These are phyloP conservation scores for Puffinus mauretanicus DNA, from an alignment of 2,113 vertebrate genomes.

Conservation along the genomic window DNA sequence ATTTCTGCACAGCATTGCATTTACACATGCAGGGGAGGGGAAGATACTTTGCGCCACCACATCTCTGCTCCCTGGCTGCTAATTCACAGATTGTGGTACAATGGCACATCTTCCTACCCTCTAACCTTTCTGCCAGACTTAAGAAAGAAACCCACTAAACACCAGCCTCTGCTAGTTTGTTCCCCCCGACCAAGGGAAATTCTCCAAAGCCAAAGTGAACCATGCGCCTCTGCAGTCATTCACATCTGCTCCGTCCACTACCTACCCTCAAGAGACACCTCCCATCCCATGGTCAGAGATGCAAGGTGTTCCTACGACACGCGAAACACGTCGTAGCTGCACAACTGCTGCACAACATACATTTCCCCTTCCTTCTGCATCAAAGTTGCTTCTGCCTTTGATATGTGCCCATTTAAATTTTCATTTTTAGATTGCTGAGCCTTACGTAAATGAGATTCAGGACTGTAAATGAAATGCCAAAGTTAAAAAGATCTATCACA, in stretches of 20 bases:
- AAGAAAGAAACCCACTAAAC: not conserved
- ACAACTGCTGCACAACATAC: not conserved
- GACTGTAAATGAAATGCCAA: not conserved
- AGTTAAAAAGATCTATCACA: not conserved
- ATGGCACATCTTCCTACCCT: not conserved
- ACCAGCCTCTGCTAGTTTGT: not conserved
- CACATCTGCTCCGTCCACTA: not conserved
- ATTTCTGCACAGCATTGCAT: not conserved
- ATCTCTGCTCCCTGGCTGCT: not conserved
- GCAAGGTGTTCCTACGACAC: fast-evolving
- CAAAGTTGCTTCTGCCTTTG: not conserved
- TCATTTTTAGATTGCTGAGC: not conserved
- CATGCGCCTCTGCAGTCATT: not conserved
- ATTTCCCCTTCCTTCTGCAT: not conserved
- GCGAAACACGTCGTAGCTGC: fast-evolving
- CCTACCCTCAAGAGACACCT: not conserved
- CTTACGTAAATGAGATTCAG: not conserved
- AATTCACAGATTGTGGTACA: not conserved
- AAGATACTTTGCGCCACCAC: not conserved
- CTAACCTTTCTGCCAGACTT: not conserved
- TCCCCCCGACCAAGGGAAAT: not conserved
- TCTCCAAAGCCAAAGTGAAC: not conserved
- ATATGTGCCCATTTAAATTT: not conserved
- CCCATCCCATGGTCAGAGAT: not conserved
- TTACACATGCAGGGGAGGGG: not conserved